These are phyloP conservation scores for Bombus turneri DNA, from an alignment of 1,140 invertebrate genomes.

Conservation along the genomic window DNA sequence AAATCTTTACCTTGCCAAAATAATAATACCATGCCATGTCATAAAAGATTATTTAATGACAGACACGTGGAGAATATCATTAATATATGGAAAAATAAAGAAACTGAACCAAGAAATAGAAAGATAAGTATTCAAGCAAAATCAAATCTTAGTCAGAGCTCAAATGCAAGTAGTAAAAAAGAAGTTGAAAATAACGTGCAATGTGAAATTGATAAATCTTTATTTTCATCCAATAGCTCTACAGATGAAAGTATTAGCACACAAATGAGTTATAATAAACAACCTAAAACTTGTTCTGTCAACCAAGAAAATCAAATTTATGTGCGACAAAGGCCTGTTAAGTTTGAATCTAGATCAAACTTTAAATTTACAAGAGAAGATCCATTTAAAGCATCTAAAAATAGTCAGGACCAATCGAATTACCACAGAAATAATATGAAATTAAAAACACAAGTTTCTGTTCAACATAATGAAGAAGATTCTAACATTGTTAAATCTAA, in stretches of 20 bases:
- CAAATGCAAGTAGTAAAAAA: neutral
- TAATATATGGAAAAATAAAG: slow-evolving; percentile 60
- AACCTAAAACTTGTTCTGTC: neutral
- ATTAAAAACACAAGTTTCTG: slow-evolving; percentile 31
- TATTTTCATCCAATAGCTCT: slow-evolving; percentile 11
- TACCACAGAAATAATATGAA: slow-evolving; percentile 4
- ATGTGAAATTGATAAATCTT: slow-evolving; percentile 7
- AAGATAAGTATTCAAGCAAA: slow-evolving; percentile 39
- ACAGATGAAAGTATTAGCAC: slow-evolving; percentile 6
- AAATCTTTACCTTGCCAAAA: slow-evolving; percentile 72
- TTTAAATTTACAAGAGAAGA: slow-evolving; percentile 21
- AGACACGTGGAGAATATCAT: slow-evolving; percentile 73
- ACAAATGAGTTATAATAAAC: slow-evolving; percentile 23
- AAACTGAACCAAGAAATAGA: slow-evolving; percentile 55
- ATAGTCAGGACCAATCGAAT: neutral
- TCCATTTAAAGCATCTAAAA: neutral
- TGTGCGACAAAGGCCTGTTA: neutral
- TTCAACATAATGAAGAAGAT: slow-evolving; percentile 35
- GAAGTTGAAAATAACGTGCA: neutral
- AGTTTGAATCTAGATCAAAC: slow-evolving; percentile 22
- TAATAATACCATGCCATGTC: slow-evolving; percentile 61
- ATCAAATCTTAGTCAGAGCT: neutral
- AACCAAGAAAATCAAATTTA: slow-evolving; percentile 8
- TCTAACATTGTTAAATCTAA: slow-evolving; percentile 22
- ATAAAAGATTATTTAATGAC: slow-evolving; percentile 59